Evolutionary conservation across 2,113 vertebrate species (phyloP).

Genomic region (Ciconia boyciana): DNA sequence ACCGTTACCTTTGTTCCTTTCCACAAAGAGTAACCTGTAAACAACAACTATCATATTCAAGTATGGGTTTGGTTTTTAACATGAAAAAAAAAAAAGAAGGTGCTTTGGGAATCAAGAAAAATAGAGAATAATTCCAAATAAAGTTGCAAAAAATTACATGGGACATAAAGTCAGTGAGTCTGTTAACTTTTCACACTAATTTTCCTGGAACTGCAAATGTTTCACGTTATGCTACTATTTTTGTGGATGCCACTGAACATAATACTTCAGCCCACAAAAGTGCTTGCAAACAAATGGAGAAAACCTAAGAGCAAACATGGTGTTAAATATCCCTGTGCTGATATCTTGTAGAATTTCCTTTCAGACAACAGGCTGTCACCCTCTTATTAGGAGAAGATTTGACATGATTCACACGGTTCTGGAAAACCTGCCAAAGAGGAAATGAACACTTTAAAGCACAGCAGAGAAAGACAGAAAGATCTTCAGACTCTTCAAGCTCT

Average conservation of each 20-base stretch:
- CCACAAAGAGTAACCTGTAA: background rate
- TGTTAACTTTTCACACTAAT: background rate
- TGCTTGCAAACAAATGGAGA: background rate
- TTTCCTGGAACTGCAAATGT: background rate
- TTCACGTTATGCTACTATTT: background rate
- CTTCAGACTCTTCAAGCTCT: background rate
- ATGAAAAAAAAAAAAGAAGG: background rate
- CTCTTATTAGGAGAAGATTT: background rate
- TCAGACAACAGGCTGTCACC: background rate
- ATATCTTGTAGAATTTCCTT: background rate
- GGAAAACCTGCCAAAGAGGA: background rate
- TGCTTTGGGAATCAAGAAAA: background rate
- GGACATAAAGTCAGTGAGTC: background rate
- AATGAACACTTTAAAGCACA: background rate
- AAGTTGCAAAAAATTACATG: background rate
- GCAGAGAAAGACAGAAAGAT: background rate
- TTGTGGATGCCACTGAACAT: background rate
- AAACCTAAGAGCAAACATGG: background rate
- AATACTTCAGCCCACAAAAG: background rate
- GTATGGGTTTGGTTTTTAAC: background rate
- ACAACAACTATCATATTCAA: background rate
- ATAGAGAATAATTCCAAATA: background rate
- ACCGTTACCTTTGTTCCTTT: background rate
- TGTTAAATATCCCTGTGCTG: background rate
- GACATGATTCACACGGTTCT: background rate